phyloP scores from a whole-genome alignment of 1,140 invertebrate genomes.

The Triops cancriformis region DNA sequence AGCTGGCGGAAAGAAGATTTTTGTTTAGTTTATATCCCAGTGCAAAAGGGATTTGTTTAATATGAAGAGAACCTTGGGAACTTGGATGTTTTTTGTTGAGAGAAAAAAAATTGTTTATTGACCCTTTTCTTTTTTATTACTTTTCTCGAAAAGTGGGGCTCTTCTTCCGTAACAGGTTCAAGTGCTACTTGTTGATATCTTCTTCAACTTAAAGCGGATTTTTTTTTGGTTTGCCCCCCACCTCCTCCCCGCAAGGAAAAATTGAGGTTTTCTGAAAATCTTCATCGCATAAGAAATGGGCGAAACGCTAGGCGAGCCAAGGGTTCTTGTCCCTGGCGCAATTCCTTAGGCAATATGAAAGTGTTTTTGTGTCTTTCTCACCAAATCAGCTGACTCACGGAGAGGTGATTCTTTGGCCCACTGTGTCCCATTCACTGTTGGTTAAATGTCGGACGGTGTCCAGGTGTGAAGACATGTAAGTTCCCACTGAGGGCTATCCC shows the following conservation, averaged over 20 bases:
- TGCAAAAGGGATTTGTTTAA: neutral
- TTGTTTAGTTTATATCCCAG: neutral
- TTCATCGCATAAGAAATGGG: no score
- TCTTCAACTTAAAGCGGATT: neutral
- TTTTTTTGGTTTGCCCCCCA: no score
- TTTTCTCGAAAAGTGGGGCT: neutral
- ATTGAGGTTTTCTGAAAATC: neutral
- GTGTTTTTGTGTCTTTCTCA: neutral
- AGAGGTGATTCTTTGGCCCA: neutral
- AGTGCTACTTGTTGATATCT: conserved; percentile 3
- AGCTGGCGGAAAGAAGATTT: neutral
- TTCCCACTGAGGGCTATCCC: neutral
- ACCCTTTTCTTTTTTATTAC: neutral
- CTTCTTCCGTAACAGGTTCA: neutral
- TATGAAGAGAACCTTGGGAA: neutral
- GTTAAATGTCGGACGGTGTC: neutral
- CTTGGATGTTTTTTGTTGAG: neutral
- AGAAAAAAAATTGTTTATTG: neutral
- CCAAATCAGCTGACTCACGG: neutral
- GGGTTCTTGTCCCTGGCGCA: no score
- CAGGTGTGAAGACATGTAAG: neutral
- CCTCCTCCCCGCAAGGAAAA: neutral
- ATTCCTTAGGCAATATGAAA: neutral
- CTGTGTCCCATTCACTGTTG: neutral
- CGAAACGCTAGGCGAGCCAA: no score